These are phyloP conservation scores for Physella acuta DNA, from an alignment of 1,140 invertebrate genomes.

Conservation along the genomic window DNA sequence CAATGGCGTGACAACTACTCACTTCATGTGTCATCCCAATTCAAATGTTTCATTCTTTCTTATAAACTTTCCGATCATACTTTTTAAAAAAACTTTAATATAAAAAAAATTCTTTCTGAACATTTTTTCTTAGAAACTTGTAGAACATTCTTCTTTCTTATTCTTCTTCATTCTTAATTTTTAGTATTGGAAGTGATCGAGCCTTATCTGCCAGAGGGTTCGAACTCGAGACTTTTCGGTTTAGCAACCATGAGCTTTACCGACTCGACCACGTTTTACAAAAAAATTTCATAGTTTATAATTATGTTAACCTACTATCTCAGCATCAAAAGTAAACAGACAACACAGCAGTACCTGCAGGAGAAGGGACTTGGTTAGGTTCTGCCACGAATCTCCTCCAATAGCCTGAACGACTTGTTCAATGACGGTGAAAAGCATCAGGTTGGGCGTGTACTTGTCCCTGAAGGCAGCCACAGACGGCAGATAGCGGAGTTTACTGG, in stretches of 20 bases:
- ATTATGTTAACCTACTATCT: background rate
- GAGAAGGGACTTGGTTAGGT: slow-evolving; percentile 31
- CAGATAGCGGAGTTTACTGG: slow-evolving; percentile 35
- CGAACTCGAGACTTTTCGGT: too few species aligned
- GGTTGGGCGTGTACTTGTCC: slow-evolving; percentile 35
- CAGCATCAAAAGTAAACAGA: background rate
- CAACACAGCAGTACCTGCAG: slow-evolving; percentile 23
- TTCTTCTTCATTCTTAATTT: too few species aligned
- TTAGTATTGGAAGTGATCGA: too few species aligned
- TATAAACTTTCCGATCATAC: background rate
- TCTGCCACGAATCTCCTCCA: slow-evolving; percentile 35
- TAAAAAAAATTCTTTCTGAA: background rate
- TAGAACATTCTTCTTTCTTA: too few species aligned
- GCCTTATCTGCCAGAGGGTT: too few species aligned
- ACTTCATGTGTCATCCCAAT: background rate
- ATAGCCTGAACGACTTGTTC: slow-evolving; percentile 34
- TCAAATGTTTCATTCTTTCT: background rate
- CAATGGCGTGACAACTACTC: background rate
- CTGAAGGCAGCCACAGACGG: slow-evolving; percentile 34
- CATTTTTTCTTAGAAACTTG: background rate
- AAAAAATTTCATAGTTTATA: background rate
- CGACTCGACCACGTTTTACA: too few species aligned
- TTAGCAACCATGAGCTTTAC: too few species aligned
- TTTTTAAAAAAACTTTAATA: background rate
- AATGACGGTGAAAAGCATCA: slow-evolving; percentile 36